Conservation (phyloP, 2,888 invertebrate species). For the Torymus tubicola region DNA sequence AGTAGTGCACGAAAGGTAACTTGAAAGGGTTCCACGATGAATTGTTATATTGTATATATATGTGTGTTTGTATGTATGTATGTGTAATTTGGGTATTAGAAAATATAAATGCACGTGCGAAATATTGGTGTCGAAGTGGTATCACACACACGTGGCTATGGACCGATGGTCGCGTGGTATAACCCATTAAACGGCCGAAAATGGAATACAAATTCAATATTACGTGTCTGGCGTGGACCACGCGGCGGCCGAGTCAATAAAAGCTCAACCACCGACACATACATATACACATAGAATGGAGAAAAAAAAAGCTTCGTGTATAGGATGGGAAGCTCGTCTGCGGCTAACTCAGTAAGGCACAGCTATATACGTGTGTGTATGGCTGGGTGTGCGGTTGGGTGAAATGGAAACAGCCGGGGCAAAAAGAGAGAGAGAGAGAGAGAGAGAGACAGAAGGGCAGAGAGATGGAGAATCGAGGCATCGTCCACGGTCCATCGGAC, state of each 20-base stretch:
- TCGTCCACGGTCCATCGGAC: constrained; percentile 38
- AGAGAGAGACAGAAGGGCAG: background rate
- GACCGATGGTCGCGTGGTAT: too few relatives aligned
- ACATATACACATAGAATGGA: constrained; percentile 1
- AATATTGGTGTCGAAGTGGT: too few relatives aligned
- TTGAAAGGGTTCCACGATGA: too few relatives aligned
- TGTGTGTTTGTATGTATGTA: too few relatives aligned
- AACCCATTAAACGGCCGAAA: background rate
- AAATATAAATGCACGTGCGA: too few relatives aligned
- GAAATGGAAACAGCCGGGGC: constrained; percentile 11
- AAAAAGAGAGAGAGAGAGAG: background rate
- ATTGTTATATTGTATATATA: too few relatives aligned
- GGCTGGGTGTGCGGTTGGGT: background rate
- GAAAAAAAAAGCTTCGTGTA: background rate
- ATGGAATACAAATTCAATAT: constrained; percentile 22
- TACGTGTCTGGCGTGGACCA: background rate
- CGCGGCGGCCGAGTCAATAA: constrained; percentile 14
- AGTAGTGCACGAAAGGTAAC: too few relatives aligned
- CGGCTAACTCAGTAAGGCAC: constrained; percentile 40
- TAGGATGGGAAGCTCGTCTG: constrained; percentile 11
- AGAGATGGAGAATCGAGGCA: constrained; percentile 29
- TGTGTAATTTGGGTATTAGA: too few relatives aligned
- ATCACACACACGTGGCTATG: too few relatives aligned
- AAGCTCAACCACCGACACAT: background rate
- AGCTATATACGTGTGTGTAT: background rate